Percentiles rank a stretch among this genome's conserved stretches.
Evolutionary conservation across 2,113 vertebrate genomes (phyloP).

Genomic region (Spea bombifrons): DNA sequence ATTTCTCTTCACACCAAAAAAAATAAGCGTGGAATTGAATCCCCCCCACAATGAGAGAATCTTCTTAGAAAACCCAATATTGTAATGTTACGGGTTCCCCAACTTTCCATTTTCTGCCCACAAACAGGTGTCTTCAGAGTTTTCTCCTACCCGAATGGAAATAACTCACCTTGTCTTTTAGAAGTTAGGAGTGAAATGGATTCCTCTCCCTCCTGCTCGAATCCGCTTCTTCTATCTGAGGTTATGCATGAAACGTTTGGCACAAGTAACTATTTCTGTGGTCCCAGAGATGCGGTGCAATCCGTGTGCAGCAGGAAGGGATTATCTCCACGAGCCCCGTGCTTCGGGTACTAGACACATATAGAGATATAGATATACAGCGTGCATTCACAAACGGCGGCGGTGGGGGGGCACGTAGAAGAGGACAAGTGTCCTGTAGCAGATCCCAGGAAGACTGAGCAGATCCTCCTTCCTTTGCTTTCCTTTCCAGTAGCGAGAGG

Average conservation of each 20-base stretch:
- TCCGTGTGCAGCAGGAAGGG: slow-evolving; percentile 54
- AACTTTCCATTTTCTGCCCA: background rate
- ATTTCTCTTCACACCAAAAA: too few species aligned
- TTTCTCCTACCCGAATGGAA: background rate
- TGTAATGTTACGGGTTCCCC: background rate
- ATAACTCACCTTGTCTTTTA: slow-evolving; percentile 14
- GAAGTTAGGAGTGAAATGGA: too few species aligned
- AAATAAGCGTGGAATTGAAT: too few species aligned
- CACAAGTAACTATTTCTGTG: slow-evolving; percentile 55
- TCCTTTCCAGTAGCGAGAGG: slow-evolving; percentile 73
- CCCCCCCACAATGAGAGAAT: background rate
- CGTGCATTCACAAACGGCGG: slow-evolving; percentile 13
- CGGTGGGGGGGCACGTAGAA: slow-evolving; percentile 4
- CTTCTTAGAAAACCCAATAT: background rate
- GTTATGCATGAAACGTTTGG: background rate
- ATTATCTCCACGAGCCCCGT: slow-evolving; percentile 55
- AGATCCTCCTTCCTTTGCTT: slow-evolving; percentile 30
- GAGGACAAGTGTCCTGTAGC: slow-evolving; percentile 51
- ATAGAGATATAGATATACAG: background rate
- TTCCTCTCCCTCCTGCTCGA: too few species aligned
- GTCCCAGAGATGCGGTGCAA: slow-evolving; percentile 56
- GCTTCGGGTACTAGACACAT: background rate
- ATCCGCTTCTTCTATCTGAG: background rate
- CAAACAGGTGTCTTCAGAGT: background rate
- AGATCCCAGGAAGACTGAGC: slow-evolving; percentile 57